Evolutionary conservation across 2,113 vertebrate genomes (phyloP).

Genomic region (Rana temporaria): DNA sequence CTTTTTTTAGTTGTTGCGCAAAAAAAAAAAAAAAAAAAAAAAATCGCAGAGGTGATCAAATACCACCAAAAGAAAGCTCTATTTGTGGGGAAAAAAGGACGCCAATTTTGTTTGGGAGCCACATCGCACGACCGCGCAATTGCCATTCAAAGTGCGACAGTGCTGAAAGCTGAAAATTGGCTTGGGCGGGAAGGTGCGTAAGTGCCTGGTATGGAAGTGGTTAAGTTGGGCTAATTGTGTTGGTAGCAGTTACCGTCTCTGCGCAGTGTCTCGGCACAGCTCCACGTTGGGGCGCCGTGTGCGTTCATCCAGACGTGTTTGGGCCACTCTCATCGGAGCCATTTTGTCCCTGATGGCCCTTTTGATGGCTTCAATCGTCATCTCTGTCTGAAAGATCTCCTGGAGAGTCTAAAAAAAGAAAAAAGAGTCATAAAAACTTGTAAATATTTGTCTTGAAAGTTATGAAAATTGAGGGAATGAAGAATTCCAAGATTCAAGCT

Average conservation of each 20-base stretch:
- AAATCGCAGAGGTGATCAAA: no score
- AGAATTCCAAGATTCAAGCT: not conserved
- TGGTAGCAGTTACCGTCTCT: conserved; percentile 74
- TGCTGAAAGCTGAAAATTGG: no score
- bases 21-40: no score
- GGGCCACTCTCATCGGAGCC: conserved; percentile 85
- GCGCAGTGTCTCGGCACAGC: conserved; percentile 85
- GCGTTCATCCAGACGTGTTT: conserved; percentile 89
- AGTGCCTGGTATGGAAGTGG: no score
- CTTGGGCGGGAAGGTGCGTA: no score
- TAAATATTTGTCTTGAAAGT: not conserved
- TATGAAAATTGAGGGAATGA: not conserved
- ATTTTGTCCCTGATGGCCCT: conserved; percentile 87
- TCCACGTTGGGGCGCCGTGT: conserved; percentile 86
- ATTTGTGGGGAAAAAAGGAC: no score
- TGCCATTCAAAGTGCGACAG: no score
- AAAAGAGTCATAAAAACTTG: not conserved
- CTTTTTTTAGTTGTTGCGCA: no score
- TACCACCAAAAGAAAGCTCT: no score
- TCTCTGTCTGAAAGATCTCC: conserved; percentile 90
- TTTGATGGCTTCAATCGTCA: conserved; percentile 82
- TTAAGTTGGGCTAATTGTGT: no score
- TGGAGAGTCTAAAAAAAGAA: conserved; percentile 79
- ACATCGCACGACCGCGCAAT: no score
- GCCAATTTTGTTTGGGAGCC: no score